Evolutionary conservation across 2,888 invertebrate species (phyloP).

Genomic region (Seladonia tumulorum): DNA sequence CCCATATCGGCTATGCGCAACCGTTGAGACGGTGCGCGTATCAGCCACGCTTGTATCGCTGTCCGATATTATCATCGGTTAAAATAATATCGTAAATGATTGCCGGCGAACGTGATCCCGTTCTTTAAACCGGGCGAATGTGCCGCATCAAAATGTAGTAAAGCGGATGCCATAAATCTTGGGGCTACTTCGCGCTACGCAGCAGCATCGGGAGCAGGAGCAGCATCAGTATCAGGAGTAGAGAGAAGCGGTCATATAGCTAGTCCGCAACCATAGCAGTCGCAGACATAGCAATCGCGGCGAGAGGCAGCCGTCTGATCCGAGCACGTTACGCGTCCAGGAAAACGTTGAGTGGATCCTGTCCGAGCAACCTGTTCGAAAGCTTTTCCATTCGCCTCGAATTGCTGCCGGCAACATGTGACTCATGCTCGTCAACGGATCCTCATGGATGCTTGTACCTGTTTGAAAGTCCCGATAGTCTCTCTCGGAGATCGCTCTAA

Average conservation of each 20-base stretch:
- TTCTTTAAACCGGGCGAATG: constrained; percentile 63
- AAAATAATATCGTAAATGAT: constrained; percentile 65
- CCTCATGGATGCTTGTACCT: constrained; percentile 45
- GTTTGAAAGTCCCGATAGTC: constrained; percentile 28
- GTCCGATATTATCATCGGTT: constrained; percentile 59
- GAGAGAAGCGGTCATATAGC: neutral
- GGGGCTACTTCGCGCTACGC: constrained; percentile 54
- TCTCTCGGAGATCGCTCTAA: constrained; percentile 13
- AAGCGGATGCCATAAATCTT: constrained; percentile 69
- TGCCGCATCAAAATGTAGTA: constrained; percentile 66
- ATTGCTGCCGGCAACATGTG: constrained; percentile 25
- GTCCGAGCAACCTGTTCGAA: constrained; percentile 53
- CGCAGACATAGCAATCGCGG: neutral
- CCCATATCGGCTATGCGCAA: constrained; percentile 5
- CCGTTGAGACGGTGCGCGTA: constrained; percentile 14
- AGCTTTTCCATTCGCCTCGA: constrained; percentile 45
- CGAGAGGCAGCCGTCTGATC: neutral
- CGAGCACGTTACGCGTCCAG: constrained; percentile 42
- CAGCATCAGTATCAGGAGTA: neutral
- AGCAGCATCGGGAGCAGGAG: neutral
- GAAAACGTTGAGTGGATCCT: constrained; percentile 52
- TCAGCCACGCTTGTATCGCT: constrained; percentile 18
- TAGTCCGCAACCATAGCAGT: neutral
- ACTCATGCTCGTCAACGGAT: constrained; percentile 47
- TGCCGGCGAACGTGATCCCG: constrained; percentile 65